Percentiles rank a stretch among this genome's conserved stretches.
phyloP scores from a whole-genome alignment of 2,888 invertebrate species.

The Sicus ferrugineus region DNA sequence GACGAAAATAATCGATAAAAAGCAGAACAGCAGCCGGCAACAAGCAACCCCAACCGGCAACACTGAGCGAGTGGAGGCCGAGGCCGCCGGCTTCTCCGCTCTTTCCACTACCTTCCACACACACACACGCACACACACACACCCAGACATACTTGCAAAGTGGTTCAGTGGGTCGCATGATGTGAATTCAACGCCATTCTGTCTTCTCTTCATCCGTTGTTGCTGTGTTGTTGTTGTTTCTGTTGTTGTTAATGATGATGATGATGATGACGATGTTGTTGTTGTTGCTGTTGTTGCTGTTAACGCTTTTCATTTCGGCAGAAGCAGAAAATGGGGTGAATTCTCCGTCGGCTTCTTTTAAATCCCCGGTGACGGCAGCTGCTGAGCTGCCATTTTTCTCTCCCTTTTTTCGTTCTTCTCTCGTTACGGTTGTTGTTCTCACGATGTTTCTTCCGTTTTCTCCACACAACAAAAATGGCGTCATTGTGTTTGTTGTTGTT shows the following conservation, averaged over 20 bases:
- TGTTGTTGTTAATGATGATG: neutral
- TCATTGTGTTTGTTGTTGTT: constrained; percentile 2
- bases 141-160: neutral
- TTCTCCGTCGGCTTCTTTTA: no score
- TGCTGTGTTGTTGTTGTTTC: neutral
- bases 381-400: neutral
- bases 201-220: neutral
- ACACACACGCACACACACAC: neutral
- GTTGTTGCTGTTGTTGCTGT: no score
- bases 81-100: constrained; percentile 40
- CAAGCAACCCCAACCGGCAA: neutral
- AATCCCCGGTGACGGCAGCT: neutral
- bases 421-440: neutral
- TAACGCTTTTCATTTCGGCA: no score
- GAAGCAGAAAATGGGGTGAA: no score
- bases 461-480: constrained; percentile 26
- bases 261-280: no score
- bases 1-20: constrained; percentile 2
- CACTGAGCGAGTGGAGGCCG: neutral
- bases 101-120: constrained; percentile 26
- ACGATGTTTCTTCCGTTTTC: constrained; percentile 4
- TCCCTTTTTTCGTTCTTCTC: neutral
- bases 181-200: neutral
- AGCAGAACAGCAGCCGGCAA: neutral
- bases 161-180: constrained; percentile 29